Conservation (phyloP, 2,888 invertebrate genomes). For the Sarcophaga rosellei region DNA sequence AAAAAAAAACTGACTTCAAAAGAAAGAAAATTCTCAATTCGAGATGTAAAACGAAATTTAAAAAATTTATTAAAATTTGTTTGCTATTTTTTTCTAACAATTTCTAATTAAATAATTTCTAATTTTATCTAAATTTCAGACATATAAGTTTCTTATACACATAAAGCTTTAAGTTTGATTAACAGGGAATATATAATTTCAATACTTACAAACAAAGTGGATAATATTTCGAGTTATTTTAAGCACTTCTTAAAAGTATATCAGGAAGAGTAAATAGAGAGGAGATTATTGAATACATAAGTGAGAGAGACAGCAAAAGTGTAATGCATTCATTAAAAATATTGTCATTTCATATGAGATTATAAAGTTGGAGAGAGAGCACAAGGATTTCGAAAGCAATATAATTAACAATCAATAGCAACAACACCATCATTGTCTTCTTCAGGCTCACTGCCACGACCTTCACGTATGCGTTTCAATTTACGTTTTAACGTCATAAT, state of each 20-base stretch:
- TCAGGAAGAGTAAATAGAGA: neutral
- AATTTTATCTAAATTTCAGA: neutral
- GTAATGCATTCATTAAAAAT: neutral
- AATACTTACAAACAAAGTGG: too few relatives aligned
- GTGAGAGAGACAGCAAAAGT: neutral
- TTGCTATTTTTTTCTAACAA: neutral
- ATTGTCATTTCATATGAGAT: constrained; percentile 36
- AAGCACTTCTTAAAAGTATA: neutral
- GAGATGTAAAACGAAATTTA: neutral
- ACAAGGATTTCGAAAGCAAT: neutral
- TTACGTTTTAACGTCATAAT: constrained; percentile 81
- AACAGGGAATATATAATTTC: too few relatives aligned
- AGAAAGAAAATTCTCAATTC: neutral
- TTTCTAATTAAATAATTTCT: neutral
- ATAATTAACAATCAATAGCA: constrained; percentile 54
- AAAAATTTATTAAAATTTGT: neutral
- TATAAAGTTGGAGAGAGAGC: neutral
- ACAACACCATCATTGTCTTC: constrained; percentile 75
- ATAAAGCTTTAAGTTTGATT: too few relatives aligned
- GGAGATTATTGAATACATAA: too few relatives aligned
- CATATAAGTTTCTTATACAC: neutral
- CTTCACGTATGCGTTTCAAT: constrained; percentile 80
- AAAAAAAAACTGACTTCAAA: too few relatives aligned
- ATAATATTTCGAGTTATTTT: neutral
- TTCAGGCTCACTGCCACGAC: constrained; percentile 77